These are phyloP conservation scores for Drosophila monieri DNA, from an alignment of 2,888 invertebrate genomes.

Conservation along the genomic window DNA sequence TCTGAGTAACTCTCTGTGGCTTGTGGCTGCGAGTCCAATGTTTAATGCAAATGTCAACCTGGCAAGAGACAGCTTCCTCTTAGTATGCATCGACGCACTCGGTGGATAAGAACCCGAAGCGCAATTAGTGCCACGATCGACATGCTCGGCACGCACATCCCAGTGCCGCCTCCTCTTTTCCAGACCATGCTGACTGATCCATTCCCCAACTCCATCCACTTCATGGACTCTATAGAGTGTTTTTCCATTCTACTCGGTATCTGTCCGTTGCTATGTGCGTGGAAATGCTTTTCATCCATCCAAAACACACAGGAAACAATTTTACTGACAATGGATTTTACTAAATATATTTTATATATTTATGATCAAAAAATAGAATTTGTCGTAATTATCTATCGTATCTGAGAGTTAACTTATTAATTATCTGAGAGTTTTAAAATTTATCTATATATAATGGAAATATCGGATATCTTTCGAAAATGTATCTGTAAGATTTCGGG, in stretches of 20 bases:
- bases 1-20: conserved; percentile 15
- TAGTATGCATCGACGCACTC: conserved; percentile 56
- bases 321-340: neutral
- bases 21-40: conserved; percentile 10
- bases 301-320: conserved; percentile 13
- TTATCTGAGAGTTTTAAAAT: too few species aligned
- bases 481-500: too few species aligned
- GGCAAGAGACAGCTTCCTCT: conserved; percentile 25
- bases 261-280: conserved; percentile 6
- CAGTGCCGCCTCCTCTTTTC: conserved; percentile 8
- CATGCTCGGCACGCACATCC: conserved; percentile 66
- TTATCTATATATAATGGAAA: too few species aligned
- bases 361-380: too few species aligned
- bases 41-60: conserved; percentile 45
- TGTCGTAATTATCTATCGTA: too few species aligned
- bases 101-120: conserved; percentile 50
- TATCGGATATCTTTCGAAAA: too few species aligned
- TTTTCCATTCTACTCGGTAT: conserved; percentile 45
- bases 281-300: conserved; percentile 38
- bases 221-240: conserved; percentile 25
- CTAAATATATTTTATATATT: too few species aligned
- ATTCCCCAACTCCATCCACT: conserved; percentile 18
- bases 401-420: too few species aligned
- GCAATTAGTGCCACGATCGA: conserved; percentile 71
- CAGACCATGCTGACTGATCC: conserved; percentile 21